phyloP scores from a whole-genome alignment of 2,888 invertebrate genomes.

The Ectobius pallidus region DNA sequence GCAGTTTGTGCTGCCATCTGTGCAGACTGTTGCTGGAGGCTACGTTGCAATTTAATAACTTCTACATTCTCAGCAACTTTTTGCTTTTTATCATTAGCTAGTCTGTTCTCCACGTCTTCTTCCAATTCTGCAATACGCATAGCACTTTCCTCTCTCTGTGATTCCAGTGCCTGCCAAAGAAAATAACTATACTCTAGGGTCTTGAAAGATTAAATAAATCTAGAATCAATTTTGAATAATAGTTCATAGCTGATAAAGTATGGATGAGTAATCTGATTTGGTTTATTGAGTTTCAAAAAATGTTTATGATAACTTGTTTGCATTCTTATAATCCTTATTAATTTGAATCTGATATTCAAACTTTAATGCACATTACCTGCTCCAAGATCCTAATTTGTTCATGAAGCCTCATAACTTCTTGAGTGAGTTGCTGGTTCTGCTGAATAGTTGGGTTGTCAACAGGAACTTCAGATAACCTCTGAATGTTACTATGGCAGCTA shows the following conservation, averaged over 20 bases:
- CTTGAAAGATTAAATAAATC: no score
- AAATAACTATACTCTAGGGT: no score
- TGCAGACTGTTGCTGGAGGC: slow-evolving; percentile 27
- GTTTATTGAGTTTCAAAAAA: no score
- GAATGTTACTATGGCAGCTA: background rate
- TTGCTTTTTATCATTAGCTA: slow-evolving; percentile 20
- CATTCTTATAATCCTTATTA: no score
- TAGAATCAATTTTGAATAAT: no score
- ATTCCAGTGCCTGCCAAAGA: slow-evolving; percentile 31
- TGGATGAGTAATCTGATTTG: no score
- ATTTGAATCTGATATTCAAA: no score
- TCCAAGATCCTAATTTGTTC: slow-evolving; percentile 18
- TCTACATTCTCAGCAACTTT: slow-evolving; percentile 40
- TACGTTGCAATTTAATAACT: slow-evolving; percentile 37
- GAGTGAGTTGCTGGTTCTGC: background rate
- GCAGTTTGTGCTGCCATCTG: slow-evolving; percentile 20
- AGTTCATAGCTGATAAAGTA: no score
- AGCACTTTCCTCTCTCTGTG: slow-evolving; percentile 29
- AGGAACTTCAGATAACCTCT: background rate
- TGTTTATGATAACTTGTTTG: no score
- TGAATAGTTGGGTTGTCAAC: background rate
- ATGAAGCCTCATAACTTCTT: background rate
- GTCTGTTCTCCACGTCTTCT: slow-evolving; percentile 25
- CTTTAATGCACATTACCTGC: slow-evolving; percentile 18
- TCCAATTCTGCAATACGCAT: slow-evolving; percentile 29